Base-by-base conservation (phyloP, 1,140 invertebrate species). In the Saccostrea echinata region DNA sequence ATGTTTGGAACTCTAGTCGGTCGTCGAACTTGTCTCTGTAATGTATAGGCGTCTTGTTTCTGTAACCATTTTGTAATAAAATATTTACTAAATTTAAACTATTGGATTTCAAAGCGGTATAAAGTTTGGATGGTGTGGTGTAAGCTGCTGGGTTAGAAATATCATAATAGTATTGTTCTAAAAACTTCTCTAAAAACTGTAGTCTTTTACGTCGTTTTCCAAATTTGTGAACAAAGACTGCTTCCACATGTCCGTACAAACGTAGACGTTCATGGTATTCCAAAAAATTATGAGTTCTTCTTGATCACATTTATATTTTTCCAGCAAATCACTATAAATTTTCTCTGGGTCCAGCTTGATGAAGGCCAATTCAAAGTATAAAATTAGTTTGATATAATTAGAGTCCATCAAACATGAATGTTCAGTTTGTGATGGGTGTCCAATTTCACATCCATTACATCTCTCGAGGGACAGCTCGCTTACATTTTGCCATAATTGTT, bases 331-430 rank as follows among this genome's bases (percentile, higher is more conserved):
- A n/a, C 35, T 2, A 55, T 76, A 86, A 13, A 53, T 86, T 43
- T 30, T 27, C 18, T 57, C 76, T 27, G n/a, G n/a, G 52, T 83
- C 53, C 9, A 84, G 53, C 71, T 52, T 24, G 6, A 55, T 57
- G 13, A 57, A 84, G 24, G 83, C 83, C 18, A 57, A n/a, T 55
- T 55, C 53, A 57, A 55, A 84, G 43, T 55, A 57, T 2, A 9
- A 16, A 4, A 55, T 27, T 1, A 84, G 30, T 53, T 84, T 53
- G 18, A 55, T 33, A n/a, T 53, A 57, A 8, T 53, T 9, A 84
- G 83, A 84, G 18, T 83, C 71, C 84, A 82, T 82, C 11, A 88
- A n/a, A 88, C 87, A 88, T 4, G 87, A 85, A 64, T 88, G 87
- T n/a, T 88, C 27, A 24, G n/a, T 76, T 43, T 88, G 87, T 18